Conservation (phyloP, 2,113 vertebrate genomes). For the Tragelaphus scriptus region DNA sequence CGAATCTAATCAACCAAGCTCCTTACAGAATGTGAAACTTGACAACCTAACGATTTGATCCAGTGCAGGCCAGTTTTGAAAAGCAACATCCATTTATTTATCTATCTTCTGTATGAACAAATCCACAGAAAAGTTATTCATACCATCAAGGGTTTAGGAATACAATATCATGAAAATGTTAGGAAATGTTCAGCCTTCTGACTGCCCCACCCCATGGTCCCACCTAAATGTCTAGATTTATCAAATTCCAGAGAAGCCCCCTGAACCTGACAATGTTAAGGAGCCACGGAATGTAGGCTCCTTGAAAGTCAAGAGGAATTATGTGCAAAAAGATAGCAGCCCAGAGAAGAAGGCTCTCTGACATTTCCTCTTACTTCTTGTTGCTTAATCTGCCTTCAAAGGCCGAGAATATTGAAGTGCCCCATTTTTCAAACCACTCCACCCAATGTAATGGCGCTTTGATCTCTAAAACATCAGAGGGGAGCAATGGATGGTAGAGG, state of each 20-base stretch:
- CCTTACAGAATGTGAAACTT: background rate
- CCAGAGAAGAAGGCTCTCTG: background rate
- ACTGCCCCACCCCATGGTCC: background rate
- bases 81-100: background rate
- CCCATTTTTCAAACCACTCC: slow-evolving; percentile 21
- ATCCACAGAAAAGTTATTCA: background rate
- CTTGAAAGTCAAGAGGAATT: background rate
- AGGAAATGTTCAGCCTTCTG: background rate
- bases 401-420: background rate
- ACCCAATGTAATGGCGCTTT: background rate
- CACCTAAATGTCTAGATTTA: background rate
- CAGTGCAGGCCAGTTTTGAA: background rate
- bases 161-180: background rate
- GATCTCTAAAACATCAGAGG: slow-evolving; percentile 6
- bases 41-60: background rate
- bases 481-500: background rate
- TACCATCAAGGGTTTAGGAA: background rate
- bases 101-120: background rate
- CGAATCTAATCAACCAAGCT: background rate
- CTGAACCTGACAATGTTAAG: background rate
- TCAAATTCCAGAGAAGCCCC: background rate
- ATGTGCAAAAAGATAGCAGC: background rate
- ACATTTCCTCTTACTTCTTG: background rate
- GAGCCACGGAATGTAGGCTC: background rate
- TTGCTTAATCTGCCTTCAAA: slow-evolving; percentile 28